Base-by-base conservation (phyloP, 2,113 vertebrate genomes). In the Mungos mungo region DNA sequence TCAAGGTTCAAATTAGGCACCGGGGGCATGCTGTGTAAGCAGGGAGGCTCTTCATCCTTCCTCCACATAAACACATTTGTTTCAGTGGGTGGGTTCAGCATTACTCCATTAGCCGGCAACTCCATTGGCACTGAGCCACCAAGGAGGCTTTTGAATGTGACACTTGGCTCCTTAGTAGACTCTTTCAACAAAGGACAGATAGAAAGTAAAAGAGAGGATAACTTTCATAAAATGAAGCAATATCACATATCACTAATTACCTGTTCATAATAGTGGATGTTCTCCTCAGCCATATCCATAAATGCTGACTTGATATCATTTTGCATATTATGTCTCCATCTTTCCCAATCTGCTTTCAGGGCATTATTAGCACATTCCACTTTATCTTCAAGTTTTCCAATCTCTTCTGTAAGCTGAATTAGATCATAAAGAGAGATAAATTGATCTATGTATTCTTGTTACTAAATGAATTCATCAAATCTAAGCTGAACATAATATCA, bases 231-330 rank as follows among this genome's bases (percentile, higher is more conserved):
- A 72, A 33, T 5, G 50, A 88, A 72, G 47, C 10, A 77, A 23
- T 21, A 21, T 7, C 6, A 19, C 11, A 31, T 25, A 52, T 1
- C 23, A 15, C 8, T 11, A 29, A 10, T 99, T 98, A 99, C 99
- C 99, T 99, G 99, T 98, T 99, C 99, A 18, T 99, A 99, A 97
- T 99, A 99, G 66, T 50, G 98, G 71, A 99, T 98, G 65, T 99
- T 99, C 97, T 98, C 99, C 96, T 99, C 99, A 0, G 99, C 99
- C 41, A 99, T 97, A 38, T 98, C 98, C 3, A 98, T 84, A 45
- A 99, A 99, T 0, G 99, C 98, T n/a, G 98, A 98, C 97, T 98
- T 99, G 97, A 99, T 98, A 97, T 99, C 99, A 45, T 97, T 98
- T 50, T 98, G 99, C 99, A 99, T 99, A 91, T 98, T 98, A 96